phyloP scores from a whole-genome alignment of 2,888 invertebrate genomes.

The Cenopis cana region DNA sequence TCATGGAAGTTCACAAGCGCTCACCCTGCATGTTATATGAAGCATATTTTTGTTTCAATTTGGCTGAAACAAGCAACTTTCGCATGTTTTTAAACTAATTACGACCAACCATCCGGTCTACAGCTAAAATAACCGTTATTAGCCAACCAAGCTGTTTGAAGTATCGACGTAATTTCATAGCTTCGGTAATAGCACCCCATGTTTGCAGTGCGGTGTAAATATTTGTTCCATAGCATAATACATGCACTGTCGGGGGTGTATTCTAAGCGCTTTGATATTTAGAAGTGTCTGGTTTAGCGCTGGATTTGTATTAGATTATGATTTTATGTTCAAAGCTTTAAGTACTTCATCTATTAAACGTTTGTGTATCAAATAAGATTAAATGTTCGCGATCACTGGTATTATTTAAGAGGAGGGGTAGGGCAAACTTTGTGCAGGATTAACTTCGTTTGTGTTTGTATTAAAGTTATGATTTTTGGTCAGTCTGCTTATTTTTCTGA shows the following conservation, averaged over 20 bases:
- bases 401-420: too few relatives aligned
- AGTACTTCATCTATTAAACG: too few relatives aligned
- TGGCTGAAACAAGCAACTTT: conserved; percentile 6
- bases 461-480: too few relatives aligned
- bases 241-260: conserved; percentile 24
- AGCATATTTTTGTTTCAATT: conserved; percentile 10
- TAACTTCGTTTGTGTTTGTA: too few relatives aligned
- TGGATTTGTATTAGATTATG: neutral
- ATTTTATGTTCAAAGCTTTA: neutral
- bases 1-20: neutral
- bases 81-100: conserved; percentile 30
- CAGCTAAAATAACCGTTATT: conserved; percentile 38
- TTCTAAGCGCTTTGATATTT: conserved; percentile 33
- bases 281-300: neutral
- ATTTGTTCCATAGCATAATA: conserved; percentile 28
- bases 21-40: neutral
- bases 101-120: conserved; percentile 16
- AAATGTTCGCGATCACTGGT: too few relatives aligned
- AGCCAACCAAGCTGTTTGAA: conserved; percentile 14
- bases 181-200: conserved; percentile 33
- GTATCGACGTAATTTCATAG: conserved; percentile 38
- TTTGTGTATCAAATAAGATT: too few relatives aligned
- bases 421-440: too few relatives aligned
- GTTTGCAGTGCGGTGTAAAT: conserved; percentile 42
- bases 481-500: too few relatives aligned